phyloP scores from a whole-genome alignment of 2,888 invertebrate genomes.

The Cynaeus angustus region DNA sequence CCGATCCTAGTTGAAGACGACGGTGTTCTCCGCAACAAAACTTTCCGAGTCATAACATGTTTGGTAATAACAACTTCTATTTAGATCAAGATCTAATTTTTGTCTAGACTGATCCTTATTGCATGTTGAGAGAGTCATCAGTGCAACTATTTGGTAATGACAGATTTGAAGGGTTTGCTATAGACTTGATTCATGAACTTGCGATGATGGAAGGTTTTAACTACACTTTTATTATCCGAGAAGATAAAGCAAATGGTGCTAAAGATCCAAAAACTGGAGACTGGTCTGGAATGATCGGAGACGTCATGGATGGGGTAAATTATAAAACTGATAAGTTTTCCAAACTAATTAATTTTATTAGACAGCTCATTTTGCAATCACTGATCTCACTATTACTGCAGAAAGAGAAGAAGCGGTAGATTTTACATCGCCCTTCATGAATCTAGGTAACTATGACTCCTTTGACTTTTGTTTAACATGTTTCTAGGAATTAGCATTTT shows the following conservation, averaged over 20 bases:
- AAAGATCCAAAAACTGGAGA: constrained; percentile 70
- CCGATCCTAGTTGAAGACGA: too few relatives aligned
- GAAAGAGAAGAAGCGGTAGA: constrained; percentile 90
- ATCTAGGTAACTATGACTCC: too few relatives aligned
- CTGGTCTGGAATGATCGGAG: constrained; percentile 85
- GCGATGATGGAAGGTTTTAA: constrained; percentile 85
- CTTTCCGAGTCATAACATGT: constrained; percentile 81
- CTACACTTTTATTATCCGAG: constrained; percentile 77
- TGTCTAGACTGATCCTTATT: constrained; percentile 78
- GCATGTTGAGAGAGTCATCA: constrained; percentile 73
- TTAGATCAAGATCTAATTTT: neutral
- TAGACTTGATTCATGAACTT: constrained; percentile 88
- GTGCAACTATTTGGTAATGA: constrained; percentile 81
- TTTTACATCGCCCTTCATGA: constrained; percentile 97
- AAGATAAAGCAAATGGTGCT: constrained; percentile 66
- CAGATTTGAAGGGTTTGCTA: constrained; percentile 88
- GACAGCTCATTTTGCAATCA: constrained; percentile 92
- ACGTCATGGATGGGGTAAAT: constrained; percentile 71
- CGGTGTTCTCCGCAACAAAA: constrained; percentile 75
- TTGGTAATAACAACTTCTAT: constrained; percentile 74
- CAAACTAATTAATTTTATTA: constrained; percentile 69
- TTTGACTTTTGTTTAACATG: too few relatives aligned
- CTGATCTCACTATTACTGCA: constrained; percentile 91
- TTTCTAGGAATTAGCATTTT: constrained; percentile 80
- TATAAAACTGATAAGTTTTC: too few relatives aligned